These are phyloP conservation scores for Sparidentex hasta DNA, from an alignment of 2,797 vertebrate genomes.

Conservation along the genomic window DNA sequence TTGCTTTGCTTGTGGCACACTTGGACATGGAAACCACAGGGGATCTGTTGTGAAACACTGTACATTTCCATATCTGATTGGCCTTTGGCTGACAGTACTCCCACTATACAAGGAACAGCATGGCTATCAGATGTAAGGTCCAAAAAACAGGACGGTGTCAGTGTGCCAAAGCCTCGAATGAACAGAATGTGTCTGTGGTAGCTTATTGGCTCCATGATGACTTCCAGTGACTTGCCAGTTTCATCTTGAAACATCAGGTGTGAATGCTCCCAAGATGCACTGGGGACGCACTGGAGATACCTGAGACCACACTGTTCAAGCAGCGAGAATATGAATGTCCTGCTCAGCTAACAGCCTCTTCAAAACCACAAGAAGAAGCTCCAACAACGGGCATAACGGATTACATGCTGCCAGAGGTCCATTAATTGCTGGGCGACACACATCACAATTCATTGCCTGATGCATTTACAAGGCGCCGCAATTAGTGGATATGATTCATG, in stretches of 20 bases:
- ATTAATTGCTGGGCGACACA: too few relatives aligned
- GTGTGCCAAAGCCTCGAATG: neutral
- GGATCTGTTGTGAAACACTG: constrained; percentile 1
- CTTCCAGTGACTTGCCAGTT: neutral
- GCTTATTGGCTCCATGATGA: neutral
- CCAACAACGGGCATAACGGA: too few relatives aligned
- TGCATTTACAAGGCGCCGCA: neutral
- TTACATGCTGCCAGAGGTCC: too few relatives aligned
- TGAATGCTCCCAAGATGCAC: too few relatives aligned
- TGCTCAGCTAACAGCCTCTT: too few relatives aligned
- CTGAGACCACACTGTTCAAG: too few relatives aligned
- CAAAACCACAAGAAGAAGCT: too few relatives aligned
- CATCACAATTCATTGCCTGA: neutral
- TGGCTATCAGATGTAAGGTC: neutral
- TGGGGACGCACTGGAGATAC: too few relatives aligned
- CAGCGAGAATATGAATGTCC: too few relatives aligned
- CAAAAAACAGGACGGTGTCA: neutral
- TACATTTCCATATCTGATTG: neutral
- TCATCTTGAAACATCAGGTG: neutral
- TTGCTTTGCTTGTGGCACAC: neutral
- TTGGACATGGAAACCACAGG: neutral
- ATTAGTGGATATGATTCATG: neutral
- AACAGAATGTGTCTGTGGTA: neutral
- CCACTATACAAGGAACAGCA: too few relatives aligned
- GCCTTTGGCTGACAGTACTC: neutral